These are phyloP conservation scores for Cyclura pinguis DNA, from an alignment of 2,797 vertebrate species.

Conservation along the genomic window DNA sequence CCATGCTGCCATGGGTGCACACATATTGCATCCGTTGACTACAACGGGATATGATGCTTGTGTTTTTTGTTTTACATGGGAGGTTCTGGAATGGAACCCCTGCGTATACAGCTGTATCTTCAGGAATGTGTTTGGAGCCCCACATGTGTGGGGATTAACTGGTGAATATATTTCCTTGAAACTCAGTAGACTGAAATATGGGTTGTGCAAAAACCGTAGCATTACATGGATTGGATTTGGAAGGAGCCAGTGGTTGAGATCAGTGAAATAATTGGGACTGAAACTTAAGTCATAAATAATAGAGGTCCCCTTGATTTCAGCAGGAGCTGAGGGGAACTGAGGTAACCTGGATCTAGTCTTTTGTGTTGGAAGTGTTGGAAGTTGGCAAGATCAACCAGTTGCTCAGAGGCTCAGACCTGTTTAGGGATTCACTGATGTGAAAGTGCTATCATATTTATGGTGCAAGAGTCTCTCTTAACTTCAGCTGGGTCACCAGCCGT, in stretches of 20 bases:
- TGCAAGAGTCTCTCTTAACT: neutral
- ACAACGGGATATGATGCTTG: no score
- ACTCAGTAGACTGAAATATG: neutral
- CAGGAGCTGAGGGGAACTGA: neutral
- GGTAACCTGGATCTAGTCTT: neutral
- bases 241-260: neutral
- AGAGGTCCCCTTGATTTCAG: no score
- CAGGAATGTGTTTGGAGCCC: neutral
- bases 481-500: neutral
- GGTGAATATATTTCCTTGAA: neutral
- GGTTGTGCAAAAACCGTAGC: no score
- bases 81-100: no score
- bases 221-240: no score
- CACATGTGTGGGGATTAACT: neutral
- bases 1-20: no score
- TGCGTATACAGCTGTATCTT: neutral
- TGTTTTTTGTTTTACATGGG: no score
- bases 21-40: no score
- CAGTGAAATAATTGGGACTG: neutral
- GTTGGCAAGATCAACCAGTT: neutral
- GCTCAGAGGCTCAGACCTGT: no score
- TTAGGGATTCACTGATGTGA: neutral
- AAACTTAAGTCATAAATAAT: neutral
- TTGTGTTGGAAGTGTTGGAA: neutral
- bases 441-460: neutral